Evolutionary conservation across 2,113 vertebrate species (phyloP).

Genomic region (Albula goreensis): DNA sequence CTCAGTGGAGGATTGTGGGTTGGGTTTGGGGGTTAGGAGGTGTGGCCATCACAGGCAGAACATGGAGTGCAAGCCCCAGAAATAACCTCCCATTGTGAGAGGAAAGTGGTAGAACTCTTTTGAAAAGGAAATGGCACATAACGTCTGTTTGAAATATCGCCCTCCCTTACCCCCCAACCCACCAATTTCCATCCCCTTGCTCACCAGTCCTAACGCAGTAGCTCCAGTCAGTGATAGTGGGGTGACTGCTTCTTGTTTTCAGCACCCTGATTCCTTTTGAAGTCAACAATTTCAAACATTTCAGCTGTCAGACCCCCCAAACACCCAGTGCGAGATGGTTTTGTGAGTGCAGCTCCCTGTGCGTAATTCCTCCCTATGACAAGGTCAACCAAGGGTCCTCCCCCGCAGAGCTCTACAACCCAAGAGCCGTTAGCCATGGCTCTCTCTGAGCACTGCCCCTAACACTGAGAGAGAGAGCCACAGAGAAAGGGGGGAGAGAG

Average conservation of each 20-base stretch:
- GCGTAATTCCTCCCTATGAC: conserved; percentile 3
- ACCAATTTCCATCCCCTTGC: neutral
- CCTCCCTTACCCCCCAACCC: neutral
- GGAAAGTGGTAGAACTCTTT: neutral
- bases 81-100: neutral
- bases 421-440: neutral
- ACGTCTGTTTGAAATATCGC: neutral
- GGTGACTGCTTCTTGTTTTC: neutral
- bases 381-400: conserved; percentile 5
- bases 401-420: neutral
- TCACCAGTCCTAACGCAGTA: neutral
- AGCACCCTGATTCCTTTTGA: too few relatives aligned
- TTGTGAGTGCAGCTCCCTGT: neutral
- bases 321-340: too few relatives aligned
- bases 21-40: neutral
- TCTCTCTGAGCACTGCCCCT: neutral
- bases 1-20: neutral
- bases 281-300: neutral
- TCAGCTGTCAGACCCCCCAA: too few relatives aligned
- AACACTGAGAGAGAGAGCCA: neutral
- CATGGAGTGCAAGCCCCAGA: neutral
- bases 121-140: neutral
- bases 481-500: neutral
- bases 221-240: neutral
- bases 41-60: neutral